These are phyloP conservation scores for Ophion costatus DNA, from an alignment of 2,888 invertebrate genomes.

Conservation along the genomic window DNA sequence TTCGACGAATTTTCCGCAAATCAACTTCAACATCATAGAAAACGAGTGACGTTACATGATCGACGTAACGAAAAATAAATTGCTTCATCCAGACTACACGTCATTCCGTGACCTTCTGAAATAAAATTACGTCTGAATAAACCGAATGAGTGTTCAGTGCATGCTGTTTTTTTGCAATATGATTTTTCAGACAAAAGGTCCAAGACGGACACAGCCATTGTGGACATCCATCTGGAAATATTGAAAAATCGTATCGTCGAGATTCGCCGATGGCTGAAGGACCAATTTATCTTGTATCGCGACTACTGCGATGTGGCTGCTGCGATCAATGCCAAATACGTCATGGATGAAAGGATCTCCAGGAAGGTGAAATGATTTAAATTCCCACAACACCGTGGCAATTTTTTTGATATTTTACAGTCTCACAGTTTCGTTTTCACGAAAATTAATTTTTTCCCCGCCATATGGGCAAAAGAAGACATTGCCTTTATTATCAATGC, in stretches of 20 bases:
- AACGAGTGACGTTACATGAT: no score
- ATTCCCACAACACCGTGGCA: not conserved
- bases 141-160: not conserved
- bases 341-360: constrained; percentile 65
- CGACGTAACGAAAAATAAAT: no score
- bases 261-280: constrained; percentile 76
- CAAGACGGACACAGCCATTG: not conserved
- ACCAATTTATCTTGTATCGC: constrained; percentile 75
- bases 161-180: constrained; percentile 8
- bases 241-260: constrained; percentile 70
- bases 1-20: no score
- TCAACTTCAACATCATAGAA: no score
- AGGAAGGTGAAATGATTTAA: constrained; percentile 68
- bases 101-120: not conserved
- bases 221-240: constrained; percentile 42
- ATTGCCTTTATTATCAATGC: no score
- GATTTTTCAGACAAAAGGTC: constrained; percentile 22
- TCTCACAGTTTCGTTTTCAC: no score
- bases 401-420: no score
- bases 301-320: constrained; percentile 74
- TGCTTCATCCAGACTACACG: not conserved
- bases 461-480: no score
- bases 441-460: no score
- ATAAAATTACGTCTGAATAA: not conserved
- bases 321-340: constrained; percentile 73